Evolutionary conservation across 2,797 vertebrate genomes (phyloP), one percentile per base, ranked within the genome.

Genomic region (Siniperca scherzeri): DNA sequence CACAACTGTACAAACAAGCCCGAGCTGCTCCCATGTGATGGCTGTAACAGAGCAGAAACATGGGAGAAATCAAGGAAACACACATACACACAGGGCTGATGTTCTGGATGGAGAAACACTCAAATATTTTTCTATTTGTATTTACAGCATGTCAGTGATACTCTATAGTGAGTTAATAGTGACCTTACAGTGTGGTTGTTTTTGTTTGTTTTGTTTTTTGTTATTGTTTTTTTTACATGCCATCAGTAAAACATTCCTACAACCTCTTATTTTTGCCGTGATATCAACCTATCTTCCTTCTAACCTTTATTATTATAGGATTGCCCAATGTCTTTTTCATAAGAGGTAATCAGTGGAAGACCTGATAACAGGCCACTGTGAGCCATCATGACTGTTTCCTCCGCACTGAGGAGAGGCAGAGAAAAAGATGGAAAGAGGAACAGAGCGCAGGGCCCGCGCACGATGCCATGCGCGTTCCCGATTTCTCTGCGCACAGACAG

Each of bases 381-480:
- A 62, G 62, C 44, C 77, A 75, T 75, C 67, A 75, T n/a, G 60
- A 65, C 62, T 55, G 50, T 80, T 79, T 80, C 81, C 68, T 78
- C 86, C 14, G 84, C 70, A 82, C 79, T 22, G 77, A 80, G 25
- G 19, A 72, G 73, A 74, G 59, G 22, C 12, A 36, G 70, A 44
- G 50, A n/a, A 19, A 52, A 57, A n/a, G 10, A 40, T 17, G 16
- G 19, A 33, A 77, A 79, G 55, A 56, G 57, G n/a, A 30, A 38
- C 25, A 57, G 70, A 77, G 71, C 74, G 78, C 48, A 46, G 91
- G 64, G 89, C n/a, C 25, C 87, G 93, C 81, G 87, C 87, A 78
- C 87, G 73, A 76, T 87, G 82, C 77, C 85, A 77, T 67, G 94
- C 93, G 92, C 91, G 89, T 5, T 89, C 91, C 71, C 87, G 92